A percentile compares a stretch with the other conserved stretches of the same genome.
Evolutionary conservation across 2,113 vertebrate genomes (phyloP).

Genomic region (Clinocottus analis): DNA sequence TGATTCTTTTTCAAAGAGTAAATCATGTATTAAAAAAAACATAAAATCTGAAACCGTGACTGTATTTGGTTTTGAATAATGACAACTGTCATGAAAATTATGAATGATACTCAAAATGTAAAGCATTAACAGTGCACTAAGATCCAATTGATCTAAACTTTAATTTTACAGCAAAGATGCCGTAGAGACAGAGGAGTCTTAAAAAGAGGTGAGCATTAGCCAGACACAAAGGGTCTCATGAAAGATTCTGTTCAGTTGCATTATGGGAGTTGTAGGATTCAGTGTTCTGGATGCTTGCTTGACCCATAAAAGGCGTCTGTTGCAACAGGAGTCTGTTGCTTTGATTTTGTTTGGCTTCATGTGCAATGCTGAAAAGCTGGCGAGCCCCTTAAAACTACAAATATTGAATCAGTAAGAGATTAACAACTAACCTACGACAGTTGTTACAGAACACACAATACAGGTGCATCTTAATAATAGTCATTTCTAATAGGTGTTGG

Average conservation of each 20-base stretch:
- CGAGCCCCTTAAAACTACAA: neutral
- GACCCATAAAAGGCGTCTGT: constrained; percentile 1
- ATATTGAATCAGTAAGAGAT: neutral
- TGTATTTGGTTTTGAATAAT: neutral
- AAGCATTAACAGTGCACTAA: neutral
- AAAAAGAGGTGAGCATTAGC: neutral
- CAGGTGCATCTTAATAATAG: neutral
- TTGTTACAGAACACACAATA: neutral
- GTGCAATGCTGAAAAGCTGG: neutral
- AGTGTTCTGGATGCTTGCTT: neutral
- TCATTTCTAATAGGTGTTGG: neutral
- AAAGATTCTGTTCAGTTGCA: neutral
- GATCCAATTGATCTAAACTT: neutral
- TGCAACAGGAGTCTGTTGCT: too few relatives aligned
- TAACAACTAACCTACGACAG: too few relatives aligned
- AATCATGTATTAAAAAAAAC: neutral
- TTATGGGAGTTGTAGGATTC: constrained; percentile 2
- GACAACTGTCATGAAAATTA: too few relatives aligned
- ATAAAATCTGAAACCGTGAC: neutral
- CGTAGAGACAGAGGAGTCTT: neutral
- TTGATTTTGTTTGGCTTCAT: neutral
- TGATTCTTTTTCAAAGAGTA: neutral
- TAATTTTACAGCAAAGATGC: neutral
- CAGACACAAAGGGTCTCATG: neutral
- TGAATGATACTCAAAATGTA: neutral